Evolutionary conservation across 2,888 invertebrate genomes (phyloP), one percentile per base, ranked within the genome.

Genomic region (Eledone cirrhosa): DNA sequence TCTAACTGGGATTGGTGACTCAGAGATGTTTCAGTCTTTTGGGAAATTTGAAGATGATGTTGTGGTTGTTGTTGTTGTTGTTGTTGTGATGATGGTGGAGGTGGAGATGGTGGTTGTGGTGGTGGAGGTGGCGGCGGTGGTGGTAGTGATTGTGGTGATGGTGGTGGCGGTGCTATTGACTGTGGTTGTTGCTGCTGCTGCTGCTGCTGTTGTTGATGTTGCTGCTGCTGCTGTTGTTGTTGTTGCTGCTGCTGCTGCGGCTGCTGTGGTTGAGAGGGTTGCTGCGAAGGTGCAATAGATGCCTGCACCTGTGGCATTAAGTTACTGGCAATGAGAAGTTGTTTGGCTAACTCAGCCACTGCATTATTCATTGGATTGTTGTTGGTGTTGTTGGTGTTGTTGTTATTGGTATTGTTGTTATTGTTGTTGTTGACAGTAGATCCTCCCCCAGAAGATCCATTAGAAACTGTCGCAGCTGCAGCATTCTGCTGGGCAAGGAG

Each of bases 401-500:
- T 67, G 27, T 72, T n/a, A 53, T 7, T 14, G 69, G 11, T 29
- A 48, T 24, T 31, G 69, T 74, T 41, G 53, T 22, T 77, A 65
- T n/a, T n/a, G n/a, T n/a, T n/a, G n/a, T n/a, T 33, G 76, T 63
- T n/a, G 31, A 27, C 47, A 13, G 22, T 65, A 24, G 48, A 8
- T 74, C 48, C 53, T n/a, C n/a, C 65, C 47, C 80, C 80, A 48
- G 78, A 47, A 29, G 80, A 79, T 16, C 76, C 27, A 16, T 47
- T 76, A 19, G 76, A 76, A 13, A 48, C 27, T 0, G 48, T 14
- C 13, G 47, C 76, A 48, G 76, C 24, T 47, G 76, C 48, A 48
- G 76, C 80, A 48, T 79, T 80, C 77, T 82, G 63, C 78, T 82
- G 82, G 81, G 81, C 82, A 79, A 84, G 78, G 80, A 84, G 80